Evolutionary conservation across 2,113 vertebrate genomes (phyloP).

Genomic region (Bos taurus): ARS-UCD2.0 NC_037339.1:39394501-39395000

Average conservation of each 20-base stretch:
- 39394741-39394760: neutral
- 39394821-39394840: neutral
- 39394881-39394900: neutral
- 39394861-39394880: neutral
- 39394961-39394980: neutral
- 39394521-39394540: neutral
- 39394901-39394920: neutral
- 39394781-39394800: neutral
- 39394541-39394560: neutral
- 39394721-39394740: neutral
- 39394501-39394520: neutral
- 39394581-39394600: neutral
- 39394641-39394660: neutral
- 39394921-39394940: neutral
- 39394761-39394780: neutral
- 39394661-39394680: neutral
- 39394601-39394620: neutral
- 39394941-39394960: neutral
- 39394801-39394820: neutral
- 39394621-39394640: neutral
- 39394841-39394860: neutral
- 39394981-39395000: fast-evolving
- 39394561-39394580: neutral
- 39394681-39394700: neutral
- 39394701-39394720: neutral